Evolutionary conservation across 2,113 vertebrate genomes (phyloP), one percentile per base, ranked within the genome.

Genomic region (Tonatia bakeri): DNA sequence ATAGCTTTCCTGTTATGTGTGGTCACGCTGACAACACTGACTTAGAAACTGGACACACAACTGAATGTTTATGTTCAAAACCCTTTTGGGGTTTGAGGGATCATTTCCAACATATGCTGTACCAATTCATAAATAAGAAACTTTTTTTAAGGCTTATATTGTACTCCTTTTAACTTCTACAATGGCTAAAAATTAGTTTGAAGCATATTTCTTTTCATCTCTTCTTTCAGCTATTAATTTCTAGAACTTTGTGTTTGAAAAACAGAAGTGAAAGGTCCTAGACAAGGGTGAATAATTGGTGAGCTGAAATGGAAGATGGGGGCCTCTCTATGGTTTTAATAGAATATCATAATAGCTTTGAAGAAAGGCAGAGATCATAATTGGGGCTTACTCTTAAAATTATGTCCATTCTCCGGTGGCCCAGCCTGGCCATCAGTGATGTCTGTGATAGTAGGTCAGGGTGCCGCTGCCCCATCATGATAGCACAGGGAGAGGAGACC

Each of bases 201-300:
- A 83, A 76, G 28, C 38, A 5, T 79, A 72, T 77, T 76, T 24
- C 36, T 90, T 93, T 94, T 84, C 33, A 90, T 95, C 54, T 86
- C 3, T 89, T 92, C 59, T 86, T 69, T 38, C 33, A 69, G 40
- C 47, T 40, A 3, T 96, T 96, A 91, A 77, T 91, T 81, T 96
- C 84, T 24, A 72, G 38, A 40, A 14, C 56, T 94, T 96, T 90
- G 77, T 91, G 45, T 87, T 83, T 85, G 70, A 76, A 93, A 96
- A 73, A 15, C 28, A 54, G 89, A 92, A 33, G 9, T 61, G 38
- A 59, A 90, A 91, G 38, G 72, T 95, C 22, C 61, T 33, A 81
- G 45, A 40, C 16, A 80, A 50, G 69, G 75, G 33, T 28, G 17
- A 70, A 50, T 92, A 47, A 85, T 26, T 90, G 85, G 56, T 15